These are phyloP conservation scores for Synanthedon myopaeformis DNA, from an alignment of 2,888 invertebrate species.

Conservation along the genomic window DNA sequence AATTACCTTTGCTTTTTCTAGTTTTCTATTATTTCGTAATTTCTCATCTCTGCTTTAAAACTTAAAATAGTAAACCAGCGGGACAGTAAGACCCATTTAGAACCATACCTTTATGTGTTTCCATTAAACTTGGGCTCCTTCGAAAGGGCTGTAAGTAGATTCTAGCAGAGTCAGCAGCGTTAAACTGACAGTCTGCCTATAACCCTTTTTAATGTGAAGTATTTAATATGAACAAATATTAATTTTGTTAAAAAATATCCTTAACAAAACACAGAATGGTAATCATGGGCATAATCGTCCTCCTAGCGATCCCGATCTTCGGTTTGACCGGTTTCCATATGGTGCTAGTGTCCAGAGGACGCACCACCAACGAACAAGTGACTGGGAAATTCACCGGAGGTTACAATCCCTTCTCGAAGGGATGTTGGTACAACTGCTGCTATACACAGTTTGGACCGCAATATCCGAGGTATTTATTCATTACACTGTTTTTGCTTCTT, in stretches of 20 bases:
- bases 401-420: slow-evolving; percentile 97
- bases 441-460: slow-evolving; percentile 96
- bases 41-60: too few relatives aligned
- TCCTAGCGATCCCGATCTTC: slow-evolving; percentile 96
- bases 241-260: slow-evolving; percentile 9
- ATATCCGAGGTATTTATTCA: slow-evolving; percentile 86
- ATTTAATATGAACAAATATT: too few relatives aligned
- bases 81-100: too few relatives aligned
- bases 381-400: slow-evolving; percentile 99
- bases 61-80: too few relatives aligned
- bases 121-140: too few relatives aligned
- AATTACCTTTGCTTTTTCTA: too few relatives aligned
- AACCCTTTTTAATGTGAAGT: too few relatives aligned
- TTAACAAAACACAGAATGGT: slow-evolving; percentile 75
- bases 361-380: slow-evolving; percentile 99
- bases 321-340: slow-evolving; percentile 98
- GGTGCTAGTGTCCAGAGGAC: slow-evolving; percentile 93
- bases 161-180: background rate
- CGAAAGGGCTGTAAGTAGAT: too few relatives aligned
- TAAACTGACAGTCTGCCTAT: too few relatives aligned
- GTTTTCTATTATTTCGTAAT: too few relatives aligned
- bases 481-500: too few relatives aligned
- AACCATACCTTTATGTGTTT: too few relatives aligned
- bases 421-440: slow-evolving; percentile 95
- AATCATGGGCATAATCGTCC: slow-evolving; percentile 90